Percentiles rank a stretch among this genome's conserved stretches.
These are phyloP conservation scores for Gymnosoma rotundatum DNA, from an alignment of 2,888 invertebrate species.

Conservation along the genomic window DNA sequence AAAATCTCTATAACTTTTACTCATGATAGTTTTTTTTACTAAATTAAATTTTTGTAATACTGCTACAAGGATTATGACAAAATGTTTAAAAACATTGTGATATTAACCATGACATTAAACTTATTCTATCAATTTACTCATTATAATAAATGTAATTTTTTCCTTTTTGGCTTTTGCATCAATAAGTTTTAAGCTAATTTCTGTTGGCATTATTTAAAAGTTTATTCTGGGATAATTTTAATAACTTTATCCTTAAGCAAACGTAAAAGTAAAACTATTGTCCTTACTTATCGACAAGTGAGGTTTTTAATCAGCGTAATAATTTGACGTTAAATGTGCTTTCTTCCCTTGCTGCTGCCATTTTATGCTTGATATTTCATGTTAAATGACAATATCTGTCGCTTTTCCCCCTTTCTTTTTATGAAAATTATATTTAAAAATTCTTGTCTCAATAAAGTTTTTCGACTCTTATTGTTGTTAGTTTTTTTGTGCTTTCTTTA, in stretches of 20 bases:
- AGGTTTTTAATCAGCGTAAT: slow-evolving; percentile 65
- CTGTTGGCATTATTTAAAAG: slow-evolving; percentile 28
- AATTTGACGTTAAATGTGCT: slow-evolving; percentile 42
- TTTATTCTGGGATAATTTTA: slow-evolving; percentile 29
- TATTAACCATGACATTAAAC: slow-evolving; percentile 29
- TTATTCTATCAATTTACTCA: neutral
- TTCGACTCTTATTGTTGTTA: neutral
- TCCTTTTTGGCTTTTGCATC: slow-evolving; percentile 10
- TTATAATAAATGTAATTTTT: slow-evolving; percentile 23
- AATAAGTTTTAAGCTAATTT: slow-evolving; percentile 26
- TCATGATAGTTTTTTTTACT: neutral
- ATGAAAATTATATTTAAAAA: slow-evolving; percentile 49
- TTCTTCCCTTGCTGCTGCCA: slow-evolving; percentile 5
- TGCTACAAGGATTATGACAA: slow-evolving; percentile 1
- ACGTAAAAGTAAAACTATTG: slow-evolving; percentile 53
- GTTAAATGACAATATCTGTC: slow-evolving; percentile 56
- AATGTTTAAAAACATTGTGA: slow-evolving; percentile 26
- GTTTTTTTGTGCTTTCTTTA: slow-evolving; percentile 27
- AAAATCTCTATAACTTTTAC: slow-evolving; percentile 17
- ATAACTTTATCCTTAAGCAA: slow-evolving; percentile 56
- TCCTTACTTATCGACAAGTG: slow-evolving; percentile 59
- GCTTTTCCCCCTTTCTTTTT: neutral
- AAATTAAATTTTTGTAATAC: slow-evolving; percentile 1
- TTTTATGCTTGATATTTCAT: slow-evolving; percentile 48
- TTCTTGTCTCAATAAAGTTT: slow-evolving; percentile 40